Evolutionary conservation across 2,888 invertebrate genomes (phyloP).

Genomic region (Auanema sp.): DNA sequence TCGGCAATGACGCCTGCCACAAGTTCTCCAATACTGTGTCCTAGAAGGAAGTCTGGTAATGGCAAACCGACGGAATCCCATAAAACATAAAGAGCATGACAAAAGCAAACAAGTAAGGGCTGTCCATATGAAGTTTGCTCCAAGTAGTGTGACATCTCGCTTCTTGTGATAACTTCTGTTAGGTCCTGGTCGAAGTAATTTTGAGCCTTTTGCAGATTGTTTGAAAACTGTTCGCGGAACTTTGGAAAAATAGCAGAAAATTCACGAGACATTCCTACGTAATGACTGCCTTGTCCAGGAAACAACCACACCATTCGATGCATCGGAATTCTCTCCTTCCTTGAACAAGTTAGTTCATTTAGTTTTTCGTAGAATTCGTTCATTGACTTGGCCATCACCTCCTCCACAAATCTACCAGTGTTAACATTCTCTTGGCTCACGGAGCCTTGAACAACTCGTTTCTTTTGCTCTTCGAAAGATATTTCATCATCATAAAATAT

Average conservation of each 20-base stretch:
- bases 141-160: slow-evolving; percentile 17
- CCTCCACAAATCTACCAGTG: slow-evolving; percentile 24
- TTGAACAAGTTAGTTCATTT: neutral
- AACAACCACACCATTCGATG: slow-evolving; percentile 40
- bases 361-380: slow-evolving; percentile 14
- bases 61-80: slow-evolving; percentile 30
- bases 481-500: slow-evolving; percentile 27
- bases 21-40: slow-evolving; percentile 52
- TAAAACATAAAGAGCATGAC: slow-evolving; percentile 39
- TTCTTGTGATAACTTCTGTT: no score
- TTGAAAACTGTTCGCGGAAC: slow-evolving; percentile 31
- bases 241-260: slow-evolving; percentile 33
- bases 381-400: slow-evolving; percentile 22
- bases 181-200: no score
- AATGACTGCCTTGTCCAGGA: slow-evolving; percentile 51
- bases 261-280: slow-evolving; percentile 46
- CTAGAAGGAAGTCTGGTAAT: slow-evolving; percentile 16
- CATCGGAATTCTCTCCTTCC: neutral
- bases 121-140: slow-evolving; percentile 40
- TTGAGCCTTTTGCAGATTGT: slow-evolving; percentile 19
- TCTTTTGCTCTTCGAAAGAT: slow-evolving; percentile 14
- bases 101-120: slow-evolving; percentile 46
- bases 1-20: slow-evolving; percentile 41
- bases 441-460: slow-evolving; percentile 6
- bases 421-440: slow-evolving; percentile 3